phyloP scores from a whole-genome alignment of 2,797 vertebrate species.

The Serranus cabrilla region DNA sequence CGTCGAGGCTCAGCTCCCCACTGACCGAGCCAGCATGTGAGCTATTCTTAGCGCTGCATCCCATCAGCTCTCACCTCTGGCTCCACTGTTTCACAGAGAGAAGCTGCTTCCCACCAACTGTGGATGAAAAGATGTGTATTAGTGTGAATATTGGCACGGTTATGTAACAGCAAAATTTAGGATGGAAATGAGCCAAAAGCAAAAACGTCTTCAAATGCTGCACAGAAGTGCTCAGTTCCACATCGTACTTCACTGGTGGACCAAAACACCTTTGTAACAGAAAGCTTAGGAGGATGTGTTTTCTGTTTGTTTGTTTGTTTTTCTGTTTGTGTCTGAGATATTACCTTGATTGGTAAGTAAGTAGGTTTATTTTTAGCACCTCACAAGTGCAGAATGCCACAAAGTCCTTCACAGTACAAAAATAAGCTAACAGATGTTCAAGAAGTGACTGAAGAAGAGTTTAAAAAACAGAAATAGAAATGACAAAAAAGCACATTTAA shows the following conservation, averaged over 20 bases:
- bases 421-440: background rate
- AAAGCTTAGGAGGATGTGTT: background rate
- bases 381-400: background rate
- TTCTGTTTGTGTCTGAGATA: no score
- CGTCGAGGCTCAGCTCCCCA: slow-evolving; percentile 38
- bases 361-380: slow-evolving; percentile 11
- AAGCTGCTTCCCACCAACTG: slow-evolving; percentile 62
- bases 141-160: slow-evolving; percentile 56
- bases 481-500: background rate
- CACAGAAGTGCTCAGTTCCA: slow-evolving; percentile 2
- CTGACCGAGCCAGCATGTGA: slow-evolving; percentile 43
- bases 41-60: slow-evolving; percentile 63
- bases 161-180: slow-evolving; percentile 59
- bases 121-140: slow-evolving; percentile 59
- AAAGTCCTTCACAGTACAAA: background rate
- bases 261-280: background rate
- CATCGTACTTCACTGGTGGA: slow-evolving; percentile 6
- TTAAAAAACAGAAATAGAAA: background rate
- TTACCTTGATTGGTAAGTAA: background rate
- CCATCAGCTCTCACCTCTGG: slow-evolving; percentile 66
- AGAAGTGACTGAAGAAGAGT: background rate
- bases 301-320: no score
- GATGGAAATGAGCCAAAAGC: slow-evolving; percentile 45
- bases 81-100: slow-evolving; percentile 42
- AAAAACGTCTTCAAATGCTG: slow-evolving; percentile 27